Evolutionary conservation across 2,888 invertebrate species (phyloP).

Genomic region (Drosophila cracens): DNA sequence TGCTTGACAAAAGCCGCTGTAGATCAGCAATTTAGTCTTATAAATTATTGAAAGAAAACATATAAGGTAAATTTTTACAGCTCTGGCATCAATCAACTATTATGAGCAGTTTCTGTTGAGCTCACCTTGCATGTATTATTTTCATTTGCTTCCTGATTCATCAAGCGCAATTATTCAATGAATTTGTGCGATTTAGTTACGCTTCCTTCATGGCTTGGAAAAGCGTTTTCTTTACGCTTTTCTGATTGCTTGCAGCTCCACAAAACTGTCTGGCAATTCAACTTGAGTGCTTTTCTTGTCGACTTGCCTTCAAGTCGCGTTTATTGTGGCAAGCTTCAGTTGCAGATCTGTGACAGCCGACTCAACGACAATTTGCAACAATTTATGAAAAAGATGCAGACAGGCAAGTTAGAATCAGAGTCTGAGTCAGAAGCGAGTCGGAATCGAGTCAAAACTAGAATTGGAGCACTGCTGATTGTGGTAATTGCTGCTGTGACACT

Average conservation of each 20-base stretch:
- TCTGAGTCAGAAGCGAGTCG: conserved; percentile 6
- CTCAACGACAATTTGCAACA: conserved; percentile 66
- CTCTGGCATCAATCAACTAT: neutral
- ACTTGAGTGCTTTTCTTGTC: conserved; percentile 16
- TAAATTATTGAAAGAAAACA: neutral
- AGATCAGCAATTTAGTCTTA: neutral
- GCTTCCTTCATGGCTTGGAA: conserved; percentile 23
- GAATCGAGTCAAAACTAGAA: conserved; percentile 18
- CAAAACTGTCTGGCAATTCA: conserved; percentile 30
- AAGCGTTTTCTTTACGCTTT: neutral
- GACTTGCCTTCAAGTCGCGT: conserved; percentile 11
- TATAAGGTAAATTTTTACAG: neutral
- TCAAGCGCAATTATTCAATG: conserved; percentile 23
- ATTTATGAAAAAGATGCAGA: conserved; percentile 73
- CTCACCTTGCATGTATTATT: neutral
- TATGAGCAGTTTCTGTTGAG: neutral
- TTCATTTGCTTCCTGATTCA: conserved; percentile 20
- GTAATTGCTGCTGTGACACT: conserved; percentile 75
- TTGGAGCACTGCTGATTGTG: conserved; percentile 50
- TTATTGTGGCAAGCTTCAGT: conserved; percentile 32
- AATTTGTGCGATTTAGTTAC: conserved; percentile 23
- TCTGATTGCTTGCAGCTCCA: conserved; percentile 9
- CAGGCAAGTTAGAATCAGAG: neutral
- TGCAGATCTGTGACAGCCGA: conserved; percentile 48
- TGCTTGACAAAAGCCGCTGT: neutral